A percentile compares a stretch with the other conserved stretches of the same genome.
These are phyloP conservation scores for Felis catus DNA, from an alignment of 2,113 vertebrate species.

Conservation along the genomic window F.catus_Fca126_mat1.0 CM031416.1:116938501-116939000, in stretches of 20 bases:
- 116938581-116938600: background rate
- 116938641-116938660: background rate
- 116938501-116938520: background rate
- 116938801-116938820: background rate
- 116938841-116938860: background rate
- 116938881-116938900: background rate
- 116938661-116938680: background rate
- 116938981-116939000: accelerated
- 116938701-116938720: background rate
- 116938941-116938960: background rate
- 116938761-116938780: too few relatives aligned
- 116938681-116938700: background rate
- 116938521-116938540: background rate
- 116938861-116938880: background rate
- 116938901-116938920: background rate
- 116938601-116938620: background rate
- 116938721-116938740: background rate
- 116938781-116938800: background rate
- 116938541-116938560: background rate
- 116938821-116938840: background rate
- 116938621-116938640: background rate
- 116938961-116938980: background rate
- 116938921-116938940: background rate
- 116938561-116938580: background rate
- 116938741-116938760: background rate